Percentiles rank a stretch among this genome's conserved stretches.
phyloP scores from a whole-genome alignment of 2,888 invertebrate species.

The Gnatocerus cornutus region DNA sequence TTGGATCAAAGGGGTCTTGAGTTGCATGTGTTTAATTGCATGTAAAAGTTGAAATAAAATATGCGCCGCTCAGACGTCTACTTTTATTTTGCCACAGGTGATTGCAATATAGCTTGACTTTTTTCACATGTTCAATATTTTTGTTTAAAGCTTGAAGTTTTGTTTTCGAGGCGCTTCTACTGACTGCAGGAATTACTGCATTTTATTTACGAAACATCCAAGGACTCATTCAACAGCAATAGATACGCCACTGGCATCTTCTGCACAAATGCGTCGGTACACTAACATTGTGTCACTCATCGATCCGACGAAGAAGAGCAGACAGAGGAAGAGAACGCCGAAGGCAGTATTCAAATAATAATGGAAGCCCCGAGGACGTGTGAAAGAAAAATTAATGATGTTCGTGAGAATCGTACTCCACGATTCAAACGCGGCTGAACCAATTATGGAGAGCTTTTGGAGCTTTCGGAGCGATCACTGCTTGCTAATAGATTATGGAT shows the following conservation, averaged over 20 bases:
- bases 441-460: conserved; percentile 16
- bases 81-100: too few species aligned
- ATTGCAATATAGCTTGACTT: too few species aligned
- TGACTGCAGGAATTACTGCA: neutral
- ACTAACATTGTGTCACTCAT: conserved; percentile 52
- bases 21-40: too few species aligned
- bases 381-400: conserved; percentile 60
- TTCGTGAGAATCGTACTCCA: conserved; percentile 46
- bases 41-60: too few species aligned
- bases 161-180: neutral
- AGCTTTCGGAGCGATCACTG: neutral
- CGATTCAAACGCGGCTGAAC: conserved; percentile 12
- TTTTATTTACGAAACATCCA: neutral
- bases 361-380: conserved; percentile 55
- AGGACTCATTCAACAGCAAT: neutral
- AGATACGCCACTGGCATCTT: conserved; percentile 9
- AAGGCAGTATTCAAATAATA: conserved; percentile 57
- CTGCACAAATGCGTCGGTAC: conserved; percentile 8
- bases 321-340: conserved; percentile 39
- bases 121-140: too few species aligned
- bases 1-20: neutral
- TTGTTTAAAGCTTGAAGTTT: neutral
- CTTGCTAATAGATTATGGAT: conserved; percentile 17
- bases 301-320: conserved; percentile 52
- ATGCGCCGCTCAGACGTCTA: too few species aligned